Evolutionary conservation across 2,797 vertebrate species (phyloP).

Genomic region (Schizothorax lantsangensis): DNA sequence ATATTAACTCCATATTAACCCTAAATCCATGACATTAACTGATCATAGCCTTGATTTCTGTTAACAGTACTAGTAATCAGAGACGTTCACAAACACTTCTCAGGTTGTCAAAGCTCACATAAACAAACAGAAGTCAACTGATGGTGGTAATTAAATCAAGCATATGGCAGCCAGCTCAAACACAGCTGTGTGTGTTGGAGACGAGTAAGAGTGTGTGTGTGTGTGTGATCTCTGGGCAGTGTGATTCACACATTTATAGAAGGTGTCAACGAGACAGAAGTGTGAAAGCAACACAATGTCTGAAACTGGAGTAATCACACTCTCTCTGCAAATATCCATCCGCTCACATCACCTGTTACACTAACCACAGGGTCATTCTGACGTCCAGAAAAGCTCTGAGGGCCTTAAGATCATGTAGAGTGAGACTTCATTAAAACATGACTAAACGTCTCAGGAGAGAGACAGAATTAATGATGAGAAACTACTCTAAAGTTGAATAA

Average conservation of each 20-base stretch:
- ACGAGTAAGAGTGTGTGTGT: conserved; percentile 12
- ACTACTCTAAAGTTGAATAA: not conserved
- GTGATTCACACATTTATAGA: conserved; percentile 27
- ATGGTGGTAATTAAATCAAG: conserved; percentile 56
- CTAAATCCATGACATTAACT: not conserved
- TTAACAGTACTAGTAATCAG: not conserved
- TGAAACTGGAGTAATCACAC: not conserved
- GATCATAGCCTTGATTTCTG: not conserved
- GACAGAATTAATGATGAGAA: not conserved
- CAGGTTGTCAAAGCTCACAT: conserved; percentile 22
- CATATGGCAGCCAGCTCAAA: conserved; percentile 49
- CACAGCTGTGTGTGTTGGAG: conserved; percentile 42
- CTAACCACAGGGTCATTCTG: not conserved
- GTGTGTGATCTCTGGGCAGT: conserved; percentile 20
- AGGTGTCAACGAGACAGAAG: conserved; percentile 32
- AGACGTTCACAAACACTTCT: conserved; percentile 3
- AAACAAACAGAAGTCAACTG: conserved; percentile 44
- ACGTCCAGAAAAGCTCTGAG: not conserved
- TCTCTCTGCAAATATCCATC: not conserved
- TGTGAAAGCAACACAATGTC: conserved; percentile 13
- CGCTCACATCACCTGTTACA: not conserved
- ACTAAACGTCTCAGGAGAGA: not conserved
- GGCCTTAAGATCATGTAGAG: not conserved
- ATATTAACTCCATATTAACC: not conserved
- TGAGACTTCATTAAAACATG: not conserved